Evolutionary conservation across 2,888 invertebrate genomes (phyloP).

Genomic region (Euproctis similis): DNA sequence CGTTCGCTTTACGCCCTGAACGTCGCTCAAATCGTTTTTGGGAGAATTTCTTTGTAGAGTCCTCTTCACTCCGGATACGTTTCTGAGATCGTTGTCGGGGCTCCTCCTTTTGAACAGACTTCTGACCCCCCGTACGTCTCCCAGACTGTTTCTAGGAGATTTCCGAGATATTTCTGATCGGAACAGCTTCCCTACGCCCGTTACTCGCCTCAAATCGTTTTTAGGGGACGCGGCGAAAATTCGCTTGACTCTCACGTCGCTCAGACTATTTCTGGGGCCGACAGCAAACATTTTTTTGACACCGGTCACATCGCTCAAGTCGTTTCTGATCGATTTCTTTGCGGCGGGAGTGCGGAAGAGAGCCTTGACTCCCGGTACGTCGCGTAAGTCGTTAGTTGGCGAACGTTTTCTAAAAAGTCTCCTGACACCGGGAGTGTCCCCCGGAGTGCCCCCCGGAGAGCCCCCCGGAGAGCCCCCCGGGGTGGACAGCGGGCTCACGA

Average conservation of each 20-base stretch:
- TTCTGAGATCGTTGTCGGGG: conserved; percentile 43
- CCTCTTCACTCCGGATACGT: conserved; percentile 52
- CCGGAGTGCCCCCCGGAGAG: conserved; percentile 39
- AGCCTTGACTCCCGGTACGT: conserved; percentile 37
- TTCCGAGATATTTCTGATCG: conserved; percentile 21
- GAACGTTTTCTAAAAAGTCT: conserved; percentile 37
- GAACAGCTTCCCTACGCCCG: conserved; percentile 36
- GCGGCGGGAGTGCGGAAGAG: conserved; percentile 37
- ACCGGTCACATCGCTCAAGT: conserved; percentile 52
- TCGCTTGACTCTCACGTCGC: conserved; percentile 45
- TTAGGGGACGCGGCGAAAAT: conserved; percentile 35
- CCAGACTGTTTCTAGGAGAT: conserved; percentile 48
- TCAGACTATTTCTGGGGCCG: conserved; percentile 41
- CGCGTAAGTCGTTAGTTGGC: conserved; percentile 39
- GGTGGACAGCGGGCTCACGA: conserved; percentile 49
- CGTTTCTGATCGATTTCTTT: conserved; percentile 44
- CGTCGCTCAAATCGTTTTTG: conserved; percentile 43
- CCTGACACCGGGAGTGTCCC: conserved; percentile 37
- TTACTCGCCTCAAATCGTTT: conserved; percentile 33
- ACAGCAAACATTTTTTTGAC: conserved; percentile 49
- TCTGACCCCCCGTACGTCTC: conserved; percentile 52
- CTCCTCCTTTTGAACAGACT: conserved; percentile 38
- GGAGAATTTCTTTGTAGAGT: conserved; percentile 33
- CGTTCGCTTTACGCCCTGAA: conserved; percentile 42
- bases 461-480: conserved; percentile 39